These are phyloP conservation scores for Tympanuchus pallidicinctus DNA, from an alignment of 2,113 vertebrate genomes.

Conservation along the genomic window DNA sequence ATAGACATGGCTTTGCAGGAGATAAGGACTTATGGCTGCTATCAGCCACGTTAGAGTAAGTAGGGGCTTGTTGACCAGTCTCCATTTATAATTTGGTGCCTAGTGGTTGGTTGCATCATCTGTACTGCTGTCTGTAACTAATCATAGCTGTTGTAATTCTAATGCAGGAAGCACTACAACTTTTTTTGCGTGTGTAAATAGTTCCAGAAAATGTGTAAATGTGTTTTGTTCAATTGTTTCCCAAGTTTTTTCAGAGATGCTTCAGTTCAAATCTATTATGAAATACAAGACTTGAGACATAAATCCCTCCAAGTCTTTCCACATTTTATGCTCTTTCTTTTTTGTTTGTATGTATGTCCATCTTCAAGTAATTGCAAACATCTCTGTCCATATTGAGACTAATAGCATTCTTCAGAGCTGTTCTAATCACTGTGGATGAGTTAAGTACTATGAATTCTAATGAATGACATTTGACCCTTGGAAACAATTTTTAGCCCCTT, in stretches of 20 bases:
- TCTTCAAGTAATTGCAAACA: not conserved
- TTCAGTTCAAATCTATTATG: not conserved
- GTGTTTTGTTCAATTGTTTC: not conserved
- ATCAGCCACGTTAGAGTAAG: not conserved
- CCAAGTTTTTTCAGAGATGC: not conserved
- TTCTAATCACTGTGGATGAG: slow-evolving; percentile 15
- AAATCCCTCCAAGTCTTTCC: not conserved
- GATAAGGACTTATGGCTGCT: slow-evolving; percentile 1
- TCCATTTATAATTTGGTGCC: not conserved
- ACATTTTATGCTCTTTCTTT: not conserved
- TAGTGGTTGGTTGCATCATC: not conserved
- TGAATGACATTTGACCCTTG: not conserved
- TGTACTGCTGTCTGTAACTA: not conserved
- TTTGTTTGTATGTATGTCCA: slow-evolving; percentile 1
- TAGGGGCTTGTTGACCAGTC: not conserved
- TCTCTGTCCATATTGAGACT: not conserved
- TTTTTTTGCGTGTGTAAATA: not conserved
- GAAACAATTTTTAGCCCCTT: not conserved
- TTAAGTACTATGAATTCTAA: not conserved
- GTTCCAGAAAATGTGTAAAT: not conserved
- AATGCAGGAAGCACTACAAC: not conserved
- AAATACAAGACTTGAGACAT: not conserved
- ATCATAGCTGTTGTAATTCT: not conserved
- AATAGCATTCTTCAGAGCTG: not conserved
- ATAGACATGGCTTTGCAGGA: slow-evolving; percentile 31